Conservation (phyloP, 2,113 vertebrate species). For the Numida meleagris region DNA sequence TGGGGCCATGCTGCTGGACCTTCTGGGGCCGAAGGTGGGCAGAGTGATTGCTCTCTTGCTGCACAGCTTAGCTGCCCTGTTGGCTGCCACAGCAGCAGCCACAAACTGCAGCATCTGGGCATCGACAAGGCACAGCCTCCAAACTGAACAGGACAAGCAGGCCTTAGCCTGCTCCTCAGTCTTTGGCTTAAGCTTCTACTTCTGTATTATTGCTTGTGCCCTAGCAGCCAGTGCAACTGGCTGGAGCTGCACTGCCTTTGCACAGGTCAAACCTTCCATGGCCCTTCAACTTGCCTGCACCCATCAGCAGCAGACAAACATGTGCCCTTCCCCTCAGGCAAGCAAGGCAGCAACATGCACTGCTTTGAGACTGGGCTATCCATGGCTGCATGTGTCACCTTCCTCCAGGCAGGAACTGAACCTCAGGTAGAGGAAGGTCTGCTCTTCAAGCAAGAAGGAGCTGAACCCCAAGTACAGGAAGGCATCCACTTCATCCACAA, state of each 20-base stretch:
- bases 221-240: neutral
- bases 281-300: neutral
- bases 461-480: neutral
- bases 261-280: neutral
- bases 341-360: rapidly evolving
- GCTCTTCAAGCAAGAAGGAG: no score
- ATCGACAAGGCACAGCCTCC: neutral
- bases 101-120: neutral
- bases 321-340: no score
- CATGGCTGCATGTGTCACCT: rapidly evolving
- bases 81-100: neutral
- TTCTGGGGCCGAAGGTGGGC: neutral
- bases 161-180: neutral
- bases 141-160: neutral
- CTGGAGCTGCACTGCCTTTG: neutral
- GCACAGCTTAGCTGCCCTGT: neutral
- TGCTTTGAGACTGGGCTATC: neutral
- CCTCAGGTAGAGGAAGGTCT: no score
- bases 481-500: neutral
- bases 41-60: neutral
- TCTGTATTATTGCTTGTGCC: neutral
- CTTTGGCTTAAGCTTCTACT: neutral
- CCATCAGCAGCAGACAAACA: neutral
- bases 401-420: neutral
- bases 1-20: neutral